Percentiles rank a stretch among this genome's conserved stretches.
Conservation (phyloP, 1,140 invertebrate species). For the Camponotus floridanus region DNA sequence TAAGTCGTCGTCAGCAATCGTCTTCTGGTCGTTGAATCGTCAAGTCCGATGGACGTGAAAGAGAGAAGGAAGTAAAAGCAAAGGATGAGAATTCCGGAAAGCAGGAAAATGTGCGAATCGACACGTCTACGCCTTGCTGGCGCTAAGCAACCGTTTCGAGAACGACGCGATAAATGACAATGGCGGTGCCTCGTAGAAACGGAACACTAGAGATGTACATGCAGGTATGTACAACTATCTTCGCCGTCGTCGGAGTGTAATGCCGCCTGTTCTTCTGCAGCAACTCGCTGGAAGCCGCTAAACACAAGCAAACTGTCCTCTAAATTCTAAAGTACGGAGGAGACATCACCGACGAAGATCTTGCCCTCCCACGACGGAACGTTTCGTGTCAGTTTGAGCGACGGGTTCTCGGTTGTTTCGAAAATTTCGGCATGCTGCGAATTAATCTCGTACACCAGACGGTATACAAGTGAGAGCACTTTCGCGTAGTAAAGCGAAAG, state of each 20-base stretch:
- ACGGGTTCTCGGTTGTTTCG: slow-evolving; percentile 53
- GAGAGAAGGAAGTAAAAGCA: background rate
- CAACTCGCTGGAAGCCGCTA: slow-evolving; percentile 54
- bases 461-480: slow-evolving; percentile 49
- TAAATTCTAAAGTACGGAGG: slow-evolving; percentile 51
- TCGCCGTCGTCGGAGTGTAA: slow-evolving; percentile 42
- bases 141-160: slow-evolving; percentile 40
- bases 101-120: slow-evolving; percentile 56
- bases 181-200: slow-evolving; percentile 28
- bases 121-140: slow-evolving; percentile 46
- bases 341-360: slow-evolving; percentile 54
- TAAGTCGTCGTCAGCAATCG: slow-evolving; percentile 2
- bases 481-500: slow-evolving; percentile 42
- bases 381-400: slow-evolving; percentile 52
- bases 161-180: slow-evolving; percentile 60
- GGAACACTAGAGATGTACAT: slow-evolving; percentile 35
- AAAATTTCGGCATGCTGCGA: slow-evolving; percentile 52
- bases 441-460: slow-evolving; percentile 50
- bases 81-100: slow-evolving; percentile 28
- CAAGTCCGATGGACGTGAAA: background rate
- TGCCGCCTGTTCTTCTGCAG: slow-evolving; percentile 39
- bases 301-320: slow-evolving; percentile 61
- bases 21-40: slow-evolving; percentile 5
- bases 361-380: slow-evolving; percentile 5
- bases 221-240: slow-evolving; percentile 58